Base-by-base conservation (phyloP, 2,888 invertebrate species). In the Patella depressa region DNA sequence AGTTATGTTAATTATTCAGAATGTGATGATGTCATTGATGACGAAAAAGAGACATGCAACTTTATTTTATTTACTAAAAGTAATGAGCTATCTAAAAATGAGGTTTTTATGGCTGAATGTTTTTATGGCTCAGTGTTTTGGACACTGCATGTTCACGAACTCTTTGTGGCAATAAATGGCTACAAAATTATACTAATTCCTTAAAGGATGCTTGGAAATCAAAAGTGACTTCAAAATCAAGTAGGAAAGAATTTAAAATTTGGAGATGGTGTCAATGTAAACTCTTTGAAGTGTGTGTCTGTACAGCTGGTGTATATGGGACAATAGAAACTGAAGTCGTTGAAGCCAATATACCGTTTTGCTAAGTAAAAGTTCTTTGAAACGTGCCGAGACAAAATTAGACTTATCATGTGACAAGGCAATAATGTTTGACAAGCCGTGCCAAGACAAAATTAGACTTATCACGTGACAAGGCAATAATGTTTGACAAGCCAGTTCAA, bases 291-390 rank as follows among this genome's bases (percentile, higher is more conserved):
- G 54, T 73, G 69, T 59, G 78, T 78, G 78, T 72, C 4, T 34
- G 19, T 15, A 74, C 78, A 54, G 78, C 65, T 65, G 65, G 11
- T 24, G 12, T 24, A 69, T 5, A 53, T 14, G 11, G 72, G 53
- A 45, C 57, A n/a, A 76, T 74, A 24, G 74, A 76, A 19, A 74
- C 74, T 65, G 80, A 78, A 69, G 78, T 80, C 0, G 78, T 78
- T 1, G 57, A 74, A n/a, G 74, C 71, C 11, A 74, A 80, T n/a
- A 59, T 80, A 15, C 80, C 76, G 3, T 65, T 80, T 65, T 78
- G 19, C 70, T 80, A 11, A 80, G 80, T 73, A 80, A 75, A 71
- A 71, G 14, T 12, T 75, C 80, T 17, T 53, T 80, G 71, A 78
- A 80, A 72, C 71, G 59, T 53, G 34, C 34, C 34, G 7, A 45